Conservation (phyloP, 1,140 invertebrate genomes). For the Drosophila trapezifrons region DNA sequence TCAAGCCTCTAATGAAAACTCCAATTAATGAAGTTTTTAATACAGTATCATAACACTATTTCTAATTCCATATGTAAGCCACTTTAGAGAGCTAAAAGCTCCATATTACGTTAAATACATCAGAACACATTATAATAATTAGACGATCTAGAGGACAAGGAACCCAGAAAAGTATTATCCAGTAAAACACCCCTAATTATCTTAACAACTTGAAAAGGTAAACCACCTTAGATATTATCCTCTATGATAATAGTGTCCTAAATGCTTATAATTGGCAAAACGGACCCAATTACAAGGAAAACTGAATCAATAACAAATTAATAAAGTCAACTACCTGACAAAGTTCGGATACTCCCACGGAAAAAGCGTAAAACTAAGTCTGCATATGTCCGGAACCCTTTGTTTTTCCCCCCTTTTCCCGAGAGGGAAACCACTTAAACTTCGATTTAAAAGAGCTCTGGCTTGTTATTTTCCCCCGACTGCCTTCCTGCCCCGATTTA, state of each 20-base stretch:
- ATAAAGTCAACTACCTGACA: neutral
- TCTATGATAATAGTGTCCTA: neutral
- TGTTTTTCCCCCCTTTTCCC: neutral
- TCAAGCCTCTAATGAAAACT: too few species aligned
- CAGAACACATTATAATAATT: too few species aligned
- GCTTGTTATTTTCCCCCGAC: conserved; percentile 25
- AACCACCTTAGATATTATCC: too few species aligned
- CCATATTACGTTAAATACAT: too few species aligned
- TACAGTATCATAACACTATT: too few species aligned
- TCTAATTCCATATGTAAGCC: too few species aligned
- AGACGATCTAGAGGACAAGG: too few species aligned
- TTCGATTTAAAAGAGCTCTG: conserved; percentile 67
- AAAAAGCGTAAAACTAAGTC: conserved; percentile 8
- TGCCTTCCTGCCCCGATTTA: too few species aligned
- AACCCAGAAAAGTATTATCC: neutral
- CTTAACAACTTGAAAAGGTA: neutral
- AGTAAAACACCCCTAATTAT: neutral
- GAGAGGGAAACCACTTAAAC: conserved; percentile 57
- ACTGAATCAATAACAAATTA: neutral
- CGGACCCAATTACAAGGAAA: neutral
- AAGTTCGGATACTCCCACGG: neutral
- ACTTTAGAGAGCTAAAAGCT: too few species aligned
- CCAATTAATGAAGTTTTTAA: too few species aligned
- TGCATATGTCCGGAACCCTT: conserved; percentile 5
- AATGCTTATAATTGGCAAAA: neutral